Evolutionary conservation across 2,888 invertebrate species (phyloP), one percentile per base, ranked within the genome.

Genomic region (Plebejus melissa): DNA sequence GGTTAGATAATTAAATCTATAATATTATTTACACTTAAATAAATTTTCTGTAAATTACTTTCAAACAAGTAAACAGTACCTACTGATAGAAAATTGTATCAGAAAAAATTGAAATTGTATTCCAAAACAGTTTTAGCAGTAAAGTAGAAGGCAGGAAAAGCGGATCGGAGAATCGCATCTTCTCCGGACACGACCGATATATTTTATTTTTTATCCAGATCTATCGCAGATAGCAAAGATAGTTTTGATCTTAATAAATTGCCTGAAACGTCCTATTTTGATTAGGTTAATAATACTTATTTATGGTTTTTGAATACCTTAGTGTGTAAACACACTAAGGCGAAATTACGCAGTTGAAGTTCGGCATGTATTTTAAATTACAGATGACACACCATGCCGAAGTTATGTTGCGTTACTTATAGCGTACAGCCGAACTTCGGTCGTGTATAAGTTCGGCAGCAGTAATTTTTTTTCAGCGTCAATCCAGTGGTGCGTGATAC

Each of bases 71-170:
- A 38, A 36, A 69, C 38, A 69, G 7, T 69, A 11, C 16, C 16
- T 6, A 38, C 6, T 9, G 28, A 32, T 65, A 5, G 11, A 36
- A 60, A 60, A 36, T 65, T 13, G 4, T 11, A 32, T 36, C 1
- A 5, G 16, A 65, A 65, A 32, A 65, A 32, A 65, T 65, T 72
- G 22, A 71, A 71, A 54, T 72, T 32, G 16, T 54, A 72, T 72
- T 54, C 50, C 22, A 54, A 72, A 72, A 72, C 28, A 54, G 54
- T 41, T 41, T 32, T 72, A 54, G 32, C 32, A 50, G 28, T 28
- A 72, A 50, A 72, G 50, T 72, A 72, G 22, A 28, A 50, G 72
- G 28, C 50, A 28, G 50, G 50, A 72, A 54, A 72, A 46, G 41
- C 28, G 72, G 54, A 72, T 72, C 50, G 72, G 28, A 7, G 13